These are phyloP conservation scores for Hirudinaria manillensis DNA, from an alignment of 2,888 invertebrate species.

Conservation along the genomic window DNA sequence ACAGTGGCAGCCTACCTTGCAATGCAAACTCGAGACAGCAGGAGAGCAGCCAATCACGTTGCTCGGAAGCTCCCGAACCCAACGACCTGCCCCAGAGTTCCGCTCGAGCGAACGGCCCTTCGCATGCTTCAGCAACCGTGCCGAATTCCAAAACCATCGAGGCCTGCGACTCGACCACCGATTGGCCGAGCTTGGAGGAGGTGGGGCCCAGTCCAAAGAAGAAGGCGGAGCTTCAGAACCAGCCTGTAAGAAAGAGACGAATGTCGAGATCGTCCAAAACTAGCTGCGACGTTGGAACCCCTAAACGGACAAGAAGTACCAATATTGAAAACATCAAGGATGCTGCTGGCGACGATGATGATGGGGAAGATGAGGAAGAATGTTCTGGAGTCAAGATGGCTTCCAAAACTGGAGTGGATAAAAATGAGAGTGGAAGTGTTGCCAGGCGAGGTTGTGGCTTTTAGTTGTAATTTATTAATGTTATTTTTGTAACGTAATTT, in stretches of 20 bases:
- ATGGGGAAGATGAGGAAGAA: not conserved
- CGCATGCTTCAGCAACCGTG: not conserved
- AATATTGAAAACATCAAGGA: not conserved
- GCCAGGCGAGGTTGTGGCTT: too few relatives aligned
- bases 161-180: constrained; percentile 29
- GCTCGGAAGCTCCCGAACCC: not conserved
- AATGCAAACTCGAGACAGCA: not conserved
- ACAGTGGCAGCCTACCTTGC: not conserved
- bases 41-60: not conserved
- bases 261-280: not conserved
- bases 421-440: too few relatives aligned
- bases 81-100: not conserved
- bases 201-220: not conserved
- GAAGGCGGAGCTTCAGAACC: too few relatives aligned
- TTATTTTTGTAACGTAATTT: too few relatives aligned
- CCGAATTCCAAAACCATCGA: not conserved
- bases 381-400: not conserved
- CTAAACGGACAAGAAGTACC: not conserved
- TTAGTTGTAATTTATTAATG: too few relatives aligned
- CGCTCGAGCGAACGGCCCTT: not conserved
- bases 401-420: too few relatives aligned
- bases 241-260: not conserved
- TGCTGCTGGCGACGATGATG: not conserved
- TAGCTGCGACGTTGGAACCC: not conserved
- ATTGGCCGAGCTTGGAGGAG: constrained; percentile 21